A percentile compares a stretch with the other conserved stretches of the same genome.
phyloP scores from a whole-genome alignment of 2,113 vertebrate genomes.

The Myrmecophaga tridactyla region DNA sequence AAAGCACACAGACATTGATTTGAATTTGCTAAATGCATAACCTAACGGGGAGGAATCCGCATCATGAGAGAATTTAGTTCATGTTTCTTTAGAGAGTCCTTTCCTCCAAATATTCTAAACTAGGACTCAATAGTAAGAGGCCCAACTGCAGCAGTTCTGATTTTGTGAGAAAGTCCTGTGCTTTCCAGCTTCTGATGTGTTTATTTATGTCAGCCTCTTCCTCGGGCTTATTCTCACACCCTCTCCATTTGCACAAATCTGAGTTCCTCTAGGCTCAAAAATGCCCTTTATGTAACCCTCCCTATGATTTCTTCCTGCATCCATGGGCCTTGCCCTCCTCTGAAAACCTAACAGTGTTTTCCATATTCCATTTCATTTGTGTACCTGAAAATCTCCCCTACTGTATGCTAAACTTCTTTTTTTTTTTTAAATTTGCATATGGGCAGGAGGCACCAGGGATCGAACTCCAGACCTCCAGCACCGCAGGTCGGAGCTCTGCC shows the following conservation, averaged over 20 bases:
- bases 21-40: neutral
- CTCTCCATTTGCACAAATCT: neutral
- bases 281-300: neutral
- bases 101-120: neutral
- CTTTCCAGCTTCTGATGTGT: neutral
- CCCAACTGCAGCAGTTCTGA: neutral
- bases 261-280: neutral
- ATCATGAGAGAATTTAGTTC: slow-evolving; percentile 2
- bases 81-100: neutral
- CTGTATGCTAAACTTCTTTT: neutral
- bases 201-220: neutral
- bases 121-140: neutral
- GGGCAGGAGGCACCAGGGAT: too few relatives aligned
- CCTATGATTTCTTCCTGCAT: neutral
- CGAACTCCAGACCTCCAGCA: too few relatives aligned
- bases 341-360: neutral
- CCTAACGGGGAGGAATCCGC: neutral
- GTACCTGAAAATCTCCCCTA: slow-evolving; percentile 5
- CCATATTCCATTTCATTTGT: neutral
- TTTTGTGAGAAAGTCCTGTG: neutral
- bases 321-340: neutral
- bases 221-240: neutral
- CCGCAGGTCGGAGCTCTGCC: too few relatives aligned
- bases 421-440: too few relatives aligned
- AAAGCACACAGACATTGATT: neutral